Evolutionary conservation across 2,113 vertebrate species (phyloP).

Genomic region (Eulemur rufifrons): DNA sequence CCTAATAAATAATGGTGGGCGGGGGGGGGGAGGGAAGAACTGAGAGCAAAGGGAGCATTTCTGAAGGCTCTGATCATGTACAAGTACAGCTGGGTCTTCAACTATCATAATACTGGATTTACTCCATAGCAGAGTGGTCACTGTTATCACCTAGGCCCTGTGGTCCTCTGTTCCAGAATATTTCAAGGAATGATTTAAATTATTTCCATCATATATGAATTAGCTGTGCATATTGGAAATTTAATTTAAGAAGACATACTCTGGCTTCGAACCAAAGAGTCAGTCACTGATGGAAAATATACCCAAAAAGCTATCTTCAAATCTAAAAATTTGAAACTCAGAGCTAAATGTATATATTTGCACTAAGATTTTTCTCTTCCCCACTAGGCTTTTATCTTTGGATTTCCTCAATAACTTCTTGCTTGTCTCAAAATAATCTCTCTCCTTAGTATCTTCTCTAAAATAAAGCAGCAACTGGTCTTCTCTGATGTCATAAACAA

Average conservation of each 20-base stretch:
- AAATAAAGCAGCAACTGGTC: neutral
- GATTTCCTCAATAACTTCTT: neutral
- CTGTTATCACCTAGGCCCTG: neutral
- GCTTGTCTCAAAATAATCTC: neutral
- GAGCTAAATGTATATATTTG: neutral
- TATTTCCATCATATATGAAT: neutral
- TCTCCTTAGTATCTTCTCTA: neutral
- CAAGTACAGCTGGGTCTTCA: neutral
- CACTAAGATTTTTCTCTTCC: neutral
- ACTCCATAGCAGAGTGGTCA: neutral
- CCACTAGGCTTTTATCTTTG: neutral
- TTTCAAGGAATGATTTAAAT: constrained; percentile 4
- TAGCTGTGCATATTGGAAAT: neutral
- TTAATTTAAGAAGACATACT: neutral
- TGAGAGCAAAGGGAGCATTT: neutral
- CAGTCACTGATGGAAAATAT: neutral
- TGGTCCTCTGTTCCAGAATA: neutral
- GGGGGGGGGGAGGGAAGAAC: neutral
- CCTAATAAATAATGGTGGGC: neutral
- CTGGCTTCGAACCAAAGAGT: constrained; percentile 25
- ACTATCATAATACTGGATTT: neutral
- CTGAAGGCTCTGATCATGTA: neutral
- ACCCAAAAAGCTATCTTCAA: neutral
- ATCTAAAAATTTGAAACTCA: neutral
- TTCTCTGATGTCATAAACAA: neutral